Conservation (phyloP, 2,888 invertebrate species). For the Drosophila dives region DNA sequence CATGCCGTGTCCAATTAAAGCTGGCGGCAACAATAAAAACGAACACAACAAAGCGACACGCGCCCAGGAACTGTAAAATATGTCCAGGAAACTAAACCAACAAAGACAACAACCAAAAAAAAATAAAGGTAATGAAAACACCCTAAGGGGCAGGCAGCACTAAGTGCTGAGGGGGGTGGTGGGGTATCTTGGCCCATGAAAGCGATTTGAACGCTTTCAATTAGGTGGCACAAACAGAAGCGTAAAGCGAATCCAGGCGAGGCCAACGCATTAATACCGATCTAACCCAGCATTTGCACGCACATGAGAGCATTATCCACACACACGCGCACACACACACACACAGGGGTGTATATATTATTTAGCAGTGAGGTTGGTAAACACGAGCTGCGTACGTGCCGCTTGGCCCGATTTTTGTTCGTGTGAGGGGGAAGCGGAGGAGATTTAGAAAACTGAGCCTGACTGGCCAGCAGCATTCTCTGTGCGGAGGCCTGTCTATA, state of each 20-base stretch:
- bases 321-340: neutral
- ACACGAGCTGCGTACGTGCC: slow-evolving; percentile 31
- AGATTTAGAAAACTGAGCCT: slow-evolving; percentile 10
- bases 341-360: slow-evolving; percentile 10
- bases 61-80: slow-evolving; percentile 26
- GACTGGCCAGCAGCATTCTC: slow-evolving; percentile 16
- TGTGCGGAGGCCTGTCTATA: slow-evolving; percentile 19
- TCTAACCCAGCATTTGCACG: slow-evolving; percentile 23
- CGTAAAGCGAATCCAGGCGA: slow-evolving; percentile 23
- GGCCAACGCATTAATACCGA: slow-evolving; percentile 30
- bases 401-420: neutral
- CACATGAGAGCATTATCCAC: slow-evolving; percentile 19
- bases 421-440: neutral
- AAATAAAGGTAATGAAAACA: slow-evolving; percentile 6
- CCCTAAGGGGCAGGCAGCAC: slow-evolving; percentile 1
- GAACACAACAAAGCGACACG: slow-evolving; percentile 10
- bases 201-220: slow-evolving; percentile 66
- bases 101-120: slow-evolving; percentile 5
- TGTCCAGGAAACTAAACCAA: slow-evolving; percentile 33
- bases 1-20: slow-evolving; percentile 48
- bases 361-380: slow-evolving; percentile 18
- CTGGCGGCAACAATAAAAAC: slow-evolving; percentile 27
- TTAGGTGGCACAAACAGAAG: slow-evolving; percentile 64
- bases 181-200: slow-evolving; percentile 20
- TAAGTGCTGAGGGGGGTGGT: neutral